phyloP scores from a whole-genome alignment of 2,797 vertebrate species.

The Delichon dasypus region DNA sequence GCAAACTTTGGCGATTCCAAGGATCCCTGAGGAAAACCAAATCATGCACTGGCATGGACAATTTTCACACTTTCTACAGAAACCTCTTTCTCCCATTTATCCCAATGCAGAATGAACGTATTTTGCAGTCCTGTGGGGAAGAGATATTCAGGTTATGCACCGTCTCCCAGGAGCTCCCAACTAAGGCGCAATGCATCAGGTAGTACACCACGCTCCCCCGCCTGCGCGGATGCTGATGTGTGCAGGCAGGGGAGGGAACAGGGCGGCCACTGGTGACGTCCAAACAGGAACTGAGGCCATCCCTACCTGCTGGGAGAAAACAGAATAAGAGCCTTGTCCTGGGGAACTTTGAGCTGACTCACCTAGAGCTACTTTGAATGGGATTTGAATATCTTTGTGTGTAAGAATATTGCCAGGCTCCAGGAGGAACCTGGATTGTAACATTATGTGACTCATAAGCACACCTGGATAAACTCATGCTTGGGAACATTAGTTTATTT shows the following conservation, averaged over 20 bases:
- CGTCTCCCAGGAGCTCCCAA: background rate
- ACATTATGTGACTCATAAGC: background rate
- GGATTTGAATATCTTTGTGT: background rate
- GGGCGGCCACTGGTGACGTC: accelerated
- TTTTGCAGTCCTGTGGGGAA: background rate
- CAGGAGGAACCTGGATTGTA: background rate
- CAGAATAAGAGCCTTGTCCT: background rate
- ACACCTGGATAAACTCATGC: background rate
- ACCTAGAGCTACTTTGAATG: background rate
- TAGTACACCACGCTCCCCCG: accelerated
- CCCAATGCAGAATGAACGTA: background rate
- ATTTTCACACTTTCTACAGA: background rate
- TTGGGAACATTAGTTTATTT: background rate
- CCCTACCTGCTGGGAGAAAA: background rate
- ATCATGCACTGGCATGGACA: background rate
- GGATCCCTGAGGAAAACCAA: background rate
- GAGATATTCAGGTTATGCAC: background rate
- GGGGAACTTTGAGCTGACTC: background rate
- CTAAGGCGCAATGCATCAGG: background rate
- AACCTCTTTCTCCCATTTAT: background rate
- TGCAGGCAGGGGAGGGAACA: background rate
- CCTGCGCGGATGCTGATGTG: accelerated
- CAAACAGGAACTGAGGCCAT: background rate
- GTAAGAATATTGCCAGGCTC: background rate
- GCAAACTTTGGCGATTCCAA: background rate